A percentile compares a stretch with the other conserved stretches of the same genome.
phyloP scores from a whole-genome alignment of 2,797 vertebrate genomes.

The Pangasius macronema region DNA sequence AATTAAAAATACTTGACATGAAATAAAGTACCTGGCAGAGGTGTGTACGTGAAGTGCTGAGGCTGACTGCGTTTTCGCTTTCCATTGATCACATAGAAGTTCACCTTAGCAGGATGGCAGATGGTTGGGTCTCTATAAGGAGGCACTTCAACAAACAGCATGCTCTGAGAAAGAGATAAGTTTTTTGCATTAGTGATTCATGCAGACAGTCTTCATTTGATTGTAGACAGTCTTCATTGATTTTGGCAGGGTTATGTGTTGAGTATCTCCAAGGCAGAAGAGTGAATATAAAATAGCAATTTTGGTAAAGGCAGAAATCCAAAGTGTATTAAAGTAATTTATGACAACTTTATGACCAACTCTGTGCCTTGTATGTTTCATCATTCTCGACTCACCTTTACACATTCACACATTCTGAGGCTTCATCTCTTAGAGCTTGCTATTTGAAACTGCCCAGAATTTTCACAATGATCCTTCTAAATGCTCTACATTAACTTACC shows the following conservation, averaged over 20 bases:
- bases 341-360: not conserved
- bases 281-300: not conserved
- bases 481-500: not conserved
- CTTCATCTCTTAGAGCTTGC: not conserved
- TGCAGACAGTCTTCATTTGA: conserved; percentile 4
- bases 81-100: conserved; percentile 96
- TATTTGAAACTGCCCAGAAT: not conserved
- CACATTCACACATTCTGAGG: not conserved
- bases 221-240: not conserved
- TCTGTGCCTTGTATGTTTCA: not conserved
- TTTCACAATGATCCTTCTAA: not conserved
- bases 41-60: conserved; percentile 92
- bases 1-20: not conserved
- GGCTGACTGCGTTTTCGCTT: conserved; percentile 96
- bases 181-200: conserved; percentile 14
- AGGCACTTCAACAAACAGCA: conserved; percentile 95
- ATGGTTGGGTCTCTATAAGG: conserved; percentile 87
- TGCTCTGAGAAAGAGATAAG: conserved; percentile 76
- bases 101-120: conserved; percentile 86
- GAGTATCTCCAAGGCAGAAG: not conserved
- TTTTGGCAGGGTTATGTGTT: not conserved
- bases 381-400: not conserved
- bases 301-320: not conserved
- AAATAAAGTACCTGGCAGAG: conserved; percentile 71
- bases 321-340: not conserved